A percentile compares a stretch with the other conserved stretches of the same genome.
phyloP scores from a whole-genome alignment of 2,888 invertebrate genomes.

The Noctua pronuba region DNA sequence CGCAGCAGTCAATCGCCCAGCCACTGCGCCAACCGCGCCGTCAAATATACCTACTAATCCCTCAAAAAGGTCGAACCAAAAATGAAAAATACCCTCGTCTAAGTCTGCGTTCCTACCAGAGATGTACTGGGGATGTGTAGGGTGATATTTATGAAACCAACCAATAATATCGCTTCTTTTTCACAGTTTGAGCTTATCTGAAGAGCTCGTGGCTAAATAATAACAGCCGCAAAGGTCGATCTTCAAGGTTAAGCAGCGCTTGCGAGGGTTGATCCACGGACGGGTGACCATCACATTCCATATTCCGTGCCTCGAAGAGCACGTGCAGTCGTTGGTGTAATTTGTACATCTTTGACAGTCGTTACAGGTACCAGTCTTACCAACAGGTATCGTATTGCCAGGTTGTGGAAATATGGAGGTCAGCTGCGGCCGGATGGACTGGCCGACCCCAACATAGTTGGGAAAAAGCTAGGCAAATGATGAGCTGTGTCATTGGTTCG shows the following conservation, averaged over 20 bases:
- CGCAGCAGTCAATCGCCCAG: no score
- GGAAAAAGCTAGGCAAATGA: background rate
- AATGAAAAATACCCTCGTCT: constrained; percentile 26
- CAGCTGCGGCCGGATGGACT: no score
- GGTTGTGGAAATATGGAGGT: no score
- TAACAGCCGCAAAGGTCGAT: background rate
- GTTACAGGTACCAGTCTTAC: no score
- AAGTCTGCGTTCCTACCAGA: background rate
- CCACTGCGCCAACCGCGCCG: no score
- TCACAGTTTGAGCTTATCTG: background rate
- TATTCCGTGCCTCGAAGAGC: background rate
- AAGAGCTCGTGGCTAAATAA: background rate
- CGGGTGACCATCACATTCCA: background rate
- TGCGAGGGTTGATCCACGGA: background rate
- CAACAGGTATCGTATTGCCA: no score
- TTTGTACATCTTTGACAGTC: no score
- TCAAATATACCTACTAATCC: background rate
- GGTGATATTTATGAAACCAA: background rate
- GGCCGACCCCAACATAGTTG: background rate
- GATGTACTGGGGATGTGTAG: background rate
- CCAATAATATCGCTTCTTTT: background rate
- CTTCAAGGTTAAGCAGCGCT: background rate
- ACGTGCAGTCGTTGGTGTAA: background rate
- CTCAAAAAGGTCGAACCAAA: constrained; percentile 39
- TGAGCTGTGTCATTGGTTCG: background rate